Base-by-base conservation (phyloP, 2,888 invertebrate species). In the Aleiodes testaceus region DNA sequence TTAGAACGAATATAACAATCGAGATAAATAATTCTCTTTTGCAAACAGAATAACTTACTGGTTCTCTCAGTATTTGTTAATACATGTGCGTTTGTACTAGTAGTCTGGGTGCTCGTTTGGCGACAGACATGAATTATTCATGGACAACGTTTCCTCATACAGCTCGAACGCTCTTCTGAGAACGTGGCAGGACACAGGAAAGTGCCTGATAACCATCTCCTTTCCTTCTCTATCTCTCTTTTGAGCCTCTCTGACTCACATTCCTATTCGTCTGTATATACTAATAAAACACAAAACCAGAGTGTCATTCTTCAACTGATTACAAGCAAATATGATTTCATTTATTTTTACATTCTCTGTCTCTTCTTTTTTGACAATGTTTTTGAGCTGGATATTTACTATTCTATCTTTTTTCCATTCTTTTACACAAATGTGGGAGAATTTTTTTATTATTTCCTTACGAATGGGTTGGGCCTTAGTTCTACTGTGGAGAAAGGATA, bases 171-270 rank as follows among this genome's bases (percentile, higher is more conserved):
- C 79, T 85, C 84, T 87, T 86, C 86, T 85, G 80, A 84, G 85
- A 86, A 87, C 83, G 81, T 84, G 81, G 85, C 85, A 85, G 85
- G 85, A 85, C 85, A 84, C 85, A 85, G 85, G 85, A 85, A 85
- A 85, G 85, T 81, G 75, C 73, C 75, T 74, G 85, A 85, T 85
- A 85, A 84, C 80, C 80, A 85, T 85, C 84, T 49, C 45, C 49
- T 61, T 61, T 50, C 71, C 49, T 69, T 47, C 66, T 72, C 70
- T 64, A 72, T 70, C 68, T 66, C 20, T 63, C 59, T 64, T 61
- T 66, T 74, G 47, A 63, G 70, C 66, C 42, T 66, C 65, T 9
- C 44, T 72, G 69, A 72, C 26, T 72, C 70, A 71, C 72, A 74
- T 75, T 75, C 73, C 72, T 72, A 75, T 74, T 77, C 75, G 73